Base-by-base conservation (phyloP, 2,113 vertebrate genomes). In the Pycnonotus jocosus region DNA sequence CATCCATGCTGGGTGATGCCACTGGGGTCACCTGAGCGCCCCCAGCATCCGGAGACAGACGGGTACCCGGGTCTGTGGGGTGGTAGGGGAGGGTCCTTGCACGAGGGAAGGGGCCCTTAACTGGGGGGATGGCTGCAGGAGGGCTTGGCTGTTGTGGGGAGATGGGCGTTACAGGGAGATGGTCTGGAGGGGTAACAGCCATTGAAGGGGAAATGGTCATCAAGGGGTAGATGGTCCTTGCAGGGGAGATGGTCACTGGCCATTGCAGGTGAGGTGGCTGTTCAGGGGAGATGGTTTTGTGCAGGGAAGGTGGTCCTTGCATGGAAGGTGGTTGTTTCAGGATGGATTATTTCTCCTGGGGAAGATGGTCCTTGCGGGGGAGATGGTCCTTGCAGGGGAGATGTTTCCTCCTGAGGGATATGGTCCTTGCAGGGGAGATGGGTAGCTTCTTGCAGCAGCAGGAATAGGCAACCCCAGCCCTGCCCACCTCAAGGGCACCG, bases 1-100 rank as follows among this genome's bases (percentile, higher is more conserved):
- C 2, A 3, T 10, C 56, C 2, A 0, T 1, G 0, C 27, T 14
- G 50, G 40, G 12, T 1, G 13, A 6, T 42, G 66, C 33, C 20
- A 1, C 12, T 2, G n/a, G 56, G 31, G 38, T 44, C 13, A 20
- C 6, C 40, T 15, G 81, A 61, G n/a, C 2, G 5, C 1, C 4
- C 6, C 17, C 28, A 3, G 1, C 15, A 5, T 7, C 0, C 2
- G 6, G 10, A 2, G 25, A 15, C 51, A 40, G 57, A 0, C 4
- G 37, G 44, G 30, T 22, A 7, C 44, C 25, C 25, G 0, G 2
- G 14, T 9, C 19, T n/a, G 42, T 5, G 92, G 30, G 4, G 31
- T 7, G 12, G 9, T 4, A 31, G 30, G 19, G 45, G 77, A 79
- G 53, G 50, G 51, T 33, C n/a, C 31, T 37, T 9, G 27, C 24